These are phyloP conservation scores for Columba guinea DNA, from an alignment of 2,797 vertebrate species.

Conservation along the genomic window DNA sequence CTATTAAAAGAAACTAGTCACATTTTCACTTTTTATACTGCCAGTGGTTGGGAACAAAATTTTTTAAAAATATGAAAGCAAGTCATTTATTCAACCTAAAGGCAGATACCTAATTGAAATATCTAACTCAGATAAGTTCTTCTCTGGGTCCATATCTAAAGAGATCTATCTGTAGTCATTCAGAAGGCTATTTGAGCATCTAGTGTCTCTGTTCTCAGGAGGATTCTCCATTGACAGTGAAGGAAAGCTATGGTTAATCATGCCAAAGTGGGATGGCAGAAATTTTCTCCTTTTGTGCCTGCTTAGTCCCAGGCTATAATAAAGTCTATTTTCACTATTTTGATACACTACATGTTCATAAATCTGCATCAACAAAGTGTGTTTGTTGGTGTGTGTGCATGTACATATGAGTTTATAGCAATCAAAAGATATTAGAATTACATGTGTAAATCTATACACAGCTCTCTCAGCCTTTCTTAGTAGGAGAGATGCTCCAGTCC, in stretches of 20 bases:
- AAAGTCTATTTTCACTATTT: background rate
- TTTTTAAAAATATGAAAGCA: background rate
- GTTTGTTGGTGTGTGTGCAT: background rate
- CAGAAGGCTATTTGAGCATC: background rate
- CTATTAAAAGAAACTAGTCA: background rate
- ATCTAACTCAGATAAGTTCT: background rate
- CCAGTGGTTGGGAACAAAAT: background rate
- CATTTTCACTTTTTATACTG: background rate
- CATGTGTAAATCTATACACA: background rate
- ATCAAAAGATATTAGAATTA: background rate
- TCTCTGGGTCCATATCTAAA: background rate
- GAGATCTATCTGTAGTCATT: background rate
- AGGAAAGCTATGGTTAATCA: background rate
- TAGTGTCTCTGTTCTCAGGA: background rate
- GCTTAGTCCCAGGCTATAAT: background rate
- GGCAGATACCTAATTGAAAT: background rate
- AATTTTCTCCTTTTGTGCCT: background rate
- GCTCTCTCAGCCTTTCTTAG: background rate
- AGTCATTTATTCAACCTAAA: background rate
- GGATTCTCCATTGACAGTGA: background rate
- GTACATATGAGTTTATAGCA: background rate
- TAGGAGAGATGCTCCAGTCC: background rate
- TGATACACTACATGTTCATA: background rate
- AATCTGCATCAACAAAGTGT: background rate
- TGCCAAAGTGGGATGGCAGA: background rate